Evolutionary conservation across 2,888 invertebrate species (phyloP).

Genomic region (Drosophila formosana): DNA sequence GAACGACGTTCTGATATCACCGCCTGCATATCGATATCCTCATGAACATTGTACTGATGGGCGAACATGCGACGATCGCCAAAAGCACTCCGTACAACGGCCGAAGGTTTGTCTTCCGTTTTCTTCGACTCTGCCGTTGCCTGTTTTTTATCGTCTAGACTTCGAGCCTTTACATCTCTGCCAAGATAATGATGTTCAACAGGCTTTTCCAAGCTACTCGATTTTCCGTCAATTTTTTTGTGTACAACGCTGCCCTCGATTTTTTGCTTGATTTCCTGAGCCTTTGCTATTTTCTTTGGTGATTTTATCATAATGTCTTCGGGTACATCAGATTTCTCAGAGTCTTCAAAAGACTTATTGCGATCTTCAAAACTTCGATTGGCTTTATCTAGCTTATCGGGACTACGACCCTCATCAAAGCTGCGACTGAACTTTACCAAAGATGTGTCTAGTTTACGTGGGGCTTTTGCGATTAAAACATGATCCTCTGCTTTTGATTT

Average conservation of each 20-base stretch:
- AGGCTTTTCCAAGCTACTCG: constrained; percentile 89
- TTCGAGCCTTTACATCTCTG: constrained; percentile 89
- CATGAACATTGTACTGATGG: constrained; percentile 83
- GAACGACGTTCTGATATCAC: constrained; percentile 88
- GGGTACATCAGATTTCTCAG: constrained; percentile 86
- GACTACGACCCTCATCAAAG: constrained; percentile 88
- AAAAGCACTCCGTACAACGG: constrained; percentile 74
- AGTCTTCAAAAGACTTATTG: constrained; percentile 88
- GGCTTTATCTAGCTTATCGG: constrained; percentile 87
- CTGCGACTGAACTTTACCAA: constrained; percentile 88
- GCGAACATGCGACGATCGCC: constrained; percentile 84
- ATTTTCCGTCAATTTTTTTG: constrained; percentile 88
- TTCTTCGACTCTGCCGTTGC: constrained; percentile 79
- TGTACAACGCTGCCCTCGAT: constrained; percentile 88
- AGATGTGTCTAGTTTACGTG: constrained; percentile 89
- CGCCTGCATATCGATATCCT: constrained; percentile 87
- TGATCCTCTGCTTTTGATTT: constrained; percentile 91
- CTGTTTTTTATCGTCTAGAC: constrained; percentile 87
- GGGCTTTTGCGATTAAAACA: constrained; percentile 91
- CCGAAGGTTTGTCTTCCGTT: constrained; percentile 84
- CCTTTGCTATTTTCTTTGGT: constrained; percentile 87
- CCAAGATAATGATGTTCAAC: constrained; percentile 87
- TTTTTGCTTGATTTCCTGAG: constrained; percentile 88
- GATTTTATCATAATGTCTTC: constrained; percentile 87
- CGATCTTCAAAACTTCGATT: constrained; percentile 89